Evolutionary conservation across 2,797 vertebrate species (phyloP).

Genomic region (Myripristis murdjan): DNA sequence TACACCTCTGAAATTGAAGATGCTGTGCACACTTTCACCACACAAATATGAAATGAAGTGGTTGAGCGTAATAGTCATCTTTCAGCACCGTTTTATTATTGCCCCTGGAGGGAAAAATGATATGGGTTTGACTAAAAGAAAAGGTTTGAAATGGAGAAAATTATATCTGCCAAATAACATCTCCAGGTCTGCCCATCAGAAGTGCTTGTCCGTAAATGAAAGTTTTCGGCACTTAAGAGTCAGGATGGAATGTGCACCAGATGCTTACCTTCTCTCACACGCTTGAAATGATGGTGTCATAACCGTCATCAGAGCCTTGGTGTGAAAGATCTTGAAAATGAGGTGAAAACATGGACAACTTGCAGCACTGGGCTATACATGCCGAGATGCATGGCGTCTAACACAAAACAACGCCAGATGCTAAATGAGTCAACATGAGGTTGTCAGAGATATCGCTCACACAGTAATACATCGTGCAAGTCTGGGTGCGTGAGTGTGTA

Average conservation of each 20-base stretch:
- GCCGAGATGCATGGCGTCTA: constrained; percentile 33
- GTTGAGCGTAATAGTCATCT: constrained; percentile 48
- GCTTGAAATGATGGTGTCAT: constrained; percentile 54
- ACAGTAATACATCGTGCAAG: constrained; percentile 56
- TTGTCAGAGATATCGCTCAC: constrained; percentile 68
- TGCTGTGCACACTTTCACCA: constrained; percentile 13
- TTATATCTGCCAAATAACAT: constrained; percentile 39
- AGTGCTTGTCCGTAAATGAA: constrained; percentile 44
- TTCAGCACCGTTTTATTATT: constrained; percentile 40
- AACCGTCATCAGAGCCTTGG: constrained; percentile 42
- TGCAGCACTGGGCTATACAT: constrained; percentile 30
- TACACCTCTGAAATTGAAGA: constrained; percentile 49
- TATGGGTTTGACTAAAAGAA: constrained; percentile 34
- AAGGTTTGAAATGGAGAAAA: constrained; percentile 49
- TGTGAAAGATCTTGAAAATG: constrained; percentile 69
- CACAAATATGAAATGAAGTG: constrained; percentile 53
- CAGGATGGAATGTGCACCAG: constrained; percentile 17
- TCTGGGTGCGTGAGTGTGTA: constrained; percentile 12
- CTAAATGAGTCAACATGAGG: constrained; percentile 79
- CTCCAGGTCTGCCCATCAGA: constrained; percentile 22
- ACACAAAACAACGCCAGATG: constrained; percentile 72
- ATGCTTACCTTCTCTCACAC: constrained; percentile 47
- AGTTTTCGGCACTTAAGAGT: constrained; percentile 25
- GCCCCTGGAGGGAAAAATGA: constrained; percentile 39
- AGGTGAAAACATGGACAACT: constrained; percentile 55